Evolutionary conservation across 2,888 invertebrate species (phyloP), one percentile per base, ranked within the genome.

Genomic region (Hydrotaea diabolus): DNA sequence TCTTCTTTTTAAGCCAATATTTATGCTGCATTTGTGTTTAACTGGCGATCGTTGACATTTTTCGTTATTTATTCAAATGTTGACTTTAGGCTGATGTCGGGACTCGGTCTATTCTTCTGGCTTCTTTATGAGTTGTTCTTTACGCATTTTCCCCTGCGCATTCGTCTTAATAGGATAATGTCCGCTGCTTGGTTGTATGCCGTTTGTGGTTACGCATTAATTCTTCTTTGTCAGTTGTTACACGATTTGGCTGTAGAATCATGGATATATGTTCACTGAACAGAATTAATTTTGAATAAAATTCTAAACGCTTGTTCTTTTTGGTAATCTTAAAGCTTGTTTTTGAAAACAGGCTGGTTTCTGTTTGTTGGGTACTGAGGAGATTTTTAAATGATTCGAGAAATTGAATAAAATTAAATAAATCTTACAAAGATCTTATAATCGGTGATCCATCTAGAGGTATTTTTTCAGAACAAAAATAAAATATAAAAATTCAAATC

Each of bases 261-360:
- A 55, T 53, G n/a, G 19, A 53, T n/a, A 19, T 53, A n/a, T 19
- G 17, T 53, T 53, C 53, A 19, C 7, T 53, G 53, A 53, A 53
- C 53, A 53, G n/a, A n/a, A 55, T 55, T 55, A 55, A 17, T 55
- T 49, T n/a, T n/a, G 49, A n/a, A 49, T 15, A n/a, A 49, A 49
- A 49, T 49, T n/a, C n/a, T n/a, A n/a, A n/a, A n/a, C n/a, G n/a
- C n/a, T n/a, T n/a, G n/a, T n/a, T n/a, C n/a, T n/a, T n/a, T n/a
- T n/a, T n/a, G n/a, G n/a, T n/a, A n/a, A n/a, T n/a, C n/a, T n/a
- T n/a, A n/a, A n/a, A n/a, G n/a, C n/a, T n/a, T n/a, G n/a, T n/a
- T n/a, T n/a, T n/a, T n/a, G n/a, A n/a, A n/a, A n/a, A n/a, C n/a
- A n/a, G n/a, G n/a, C n/a, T n/a, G n/a, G n/a, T n/a, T n/a, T n/a